Base-by-base conservation (phyloP, 2,888 invertebrate genomes). In the Lottia scabra region DNA sequence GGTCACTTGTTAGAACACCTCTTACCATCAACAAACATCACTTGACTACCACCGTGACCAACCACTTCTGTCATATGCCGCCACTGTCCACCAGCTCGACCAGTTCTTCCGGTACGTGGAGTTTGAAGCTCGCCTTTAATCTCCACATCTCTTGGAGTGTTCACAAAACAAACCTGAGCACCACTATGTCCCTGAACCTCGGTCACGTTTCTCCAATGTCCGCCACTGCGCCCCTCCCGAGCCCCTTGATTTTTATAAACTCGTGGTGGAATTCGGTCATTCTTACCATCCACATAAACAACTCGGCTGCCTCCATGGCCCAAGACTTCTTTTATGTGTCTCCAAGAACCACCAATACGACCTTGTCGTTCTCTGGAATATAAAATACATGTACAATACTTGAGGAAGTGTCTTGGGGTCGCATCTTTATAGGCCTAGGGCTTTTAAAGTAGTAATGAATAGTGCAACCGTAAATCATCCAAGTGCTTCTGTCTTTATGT, bases 251-350 rank as follows among this genome's bases (percentile, higher is more conserved):
- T 23, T 12, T 56, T 19, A 56, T 56, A 56, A 19, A 56, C 56
- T 12, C 56, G 56, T 56, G 56, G 56, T 10, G 56, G 56, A 3
- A 56, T 56, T 23, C 56, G 19, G 19, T 23, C 19, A 38, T 5
- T 67, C 82, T 78, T 74, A 84, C 87, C 87, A 74, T 87, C 87
- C 10, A 87, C 84, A 78, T 85, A 87, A n/a, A 85, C 82, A 23
- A 84, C 81, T 46, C 86, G 75, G n/a, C 75, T 70, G 13, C 87
- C 87, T 2, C 83, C 83, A n/a, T 85, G 83, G 38, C 85, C 84
- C 65, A 87, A 65, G 0, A 86, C 86, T 73, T 87, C 86, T 74
- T 85, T 87, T 30, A 87, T 84, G 70, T 87, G 87, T 65, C 87
- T 72, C 87, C 87, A 87, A 67, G 82, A 84, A 13, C 87, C 86